Conservation (phyloP, 2,888 invertebrate species). For the Idaea dimidiata region DNA sequence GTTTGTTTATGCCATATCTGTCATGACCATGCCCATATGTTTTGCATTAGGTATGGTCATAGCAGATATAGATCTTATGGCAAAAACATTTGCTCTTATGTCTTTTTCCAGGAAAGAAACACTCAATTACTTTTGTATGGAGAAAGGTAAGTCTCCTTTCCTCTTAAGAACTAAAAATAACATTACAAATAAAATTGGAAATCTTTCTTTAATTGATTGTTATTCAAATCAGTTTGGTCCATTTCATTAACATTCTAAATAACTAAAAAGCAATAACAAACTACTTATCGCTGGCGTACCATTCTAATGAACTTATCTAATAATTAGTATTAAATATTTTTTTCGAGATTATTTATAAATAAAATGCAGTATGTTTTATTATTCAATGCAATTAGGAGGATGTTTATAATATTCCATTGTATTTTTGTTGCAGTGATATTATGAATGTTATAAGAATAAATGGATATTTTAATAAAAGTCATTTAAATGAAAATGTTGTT, state of each 20-base stretch:
- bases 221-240: too few relatives aligned
- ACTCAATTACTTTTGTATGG: too few relatives aligned
- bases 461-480: constrained; percentile 82
- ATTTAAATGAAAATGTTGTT: constrained; percentile 68
- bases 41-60: too few relatives aligned
- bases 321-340: constrained; percentile 20
- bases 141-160: too few relatives aligned
- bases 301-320: constrained; percentile 31
- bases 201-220: too few relatives aligned
- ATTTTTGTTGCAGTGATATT: constrained; percentile 81
- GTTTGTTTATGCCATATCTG: too few relatives aligned
- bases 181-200: too few relatives aligned
- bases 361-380: constrained; percentile 67
- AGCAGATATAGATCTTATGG: too few relatives aligned
- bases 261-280: constrained; percentile 39
- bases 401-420: constrained; percentile 80
- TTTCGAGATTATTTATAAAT: constrained; percentile 59
- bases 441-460: constrained; percentile 82
- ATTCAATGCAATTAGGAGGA: constrained; percentile 74
- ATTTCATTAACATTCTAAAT: constrained; percentile 15
- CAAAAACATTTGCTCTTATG: too few relatives aligned
- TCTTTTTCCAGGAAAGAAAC: too few relatives aligned
- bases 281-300: constrained; percentile 34
- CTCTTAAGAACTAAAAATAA: too few relatives aligned
- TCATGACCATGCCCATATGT: too few relatives aligned